Percentiles rank a stretch among this genome's conserved stretches.
Conservation (phyloP, 2,797 vertebrate genomes). For the Sebastes itinus region DNA sequence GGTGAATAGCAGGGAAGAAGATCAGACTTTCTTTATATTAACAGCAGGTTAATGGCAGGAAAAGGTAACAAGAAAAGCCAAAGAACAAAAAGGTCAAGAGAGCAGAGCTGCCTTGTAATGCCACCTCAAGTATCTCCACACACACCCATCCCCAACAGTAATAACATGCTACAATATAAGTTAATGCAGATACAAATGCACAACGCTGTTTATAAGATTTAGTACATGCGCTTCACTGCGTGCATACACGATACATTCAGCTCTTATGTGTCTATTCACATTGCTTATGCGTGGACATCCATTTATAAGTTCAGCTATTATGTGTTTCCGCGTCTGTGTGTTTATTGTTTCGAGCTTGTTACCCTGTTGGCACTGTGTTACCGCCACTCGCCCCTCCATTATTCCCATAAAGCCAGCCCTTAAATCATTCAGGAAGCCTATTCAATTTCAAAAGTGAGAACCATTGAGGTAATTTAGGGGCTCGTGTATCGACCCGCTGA, state of each 20-base stretch:
- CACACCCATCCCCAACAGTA: fast-evolving
- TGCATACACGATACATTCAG: neutral
- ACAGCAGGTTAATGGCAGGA: slow-evolving; percentile 27
- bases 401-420: slow-evolving; percentile 62
- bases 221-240: neutral
- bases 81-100: slow-evolving; percentile 29
- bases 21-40: slow-evolving; percentile 17
- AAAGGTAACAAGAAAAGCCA: neutral
- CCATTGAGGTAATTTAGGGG: slow-evolving; percentile 61
- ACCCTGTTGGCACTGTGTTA: slow-evolving; percentile 31
- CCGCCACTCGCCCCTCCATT: slow-evolving; percentile 42
- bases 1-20: slow-evolving; percentile 42
- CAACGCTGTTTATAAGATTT: slow-evolving; percentile 13
- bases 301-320: slow-evolving; percentile 38
- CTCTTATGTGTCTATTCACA: slow-evolving; percentile 2
- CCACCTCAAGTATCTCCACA: neutral
- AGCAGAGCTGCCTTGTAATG: neutral
- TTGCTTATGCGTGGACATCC: slow-evolving; percentile 6
- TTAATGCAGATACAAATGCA: slow-evolving; percentile 7
- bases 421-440: slow-evolving; percentile 67
- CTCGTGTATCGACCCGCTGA: slow-evolving; percentile 50
- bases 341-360: slow-evolving; percentile 58
- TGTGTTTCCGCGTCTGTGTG: slow-evolving; percentile 38
- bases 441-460: slow-evolving; percentile 72
- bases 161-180: too few relatives aligned